Evolutionary conservation across 1,140 invertebrate genomes (phyloP).

Genomic region (Lordiphosa collinella): DNA sequence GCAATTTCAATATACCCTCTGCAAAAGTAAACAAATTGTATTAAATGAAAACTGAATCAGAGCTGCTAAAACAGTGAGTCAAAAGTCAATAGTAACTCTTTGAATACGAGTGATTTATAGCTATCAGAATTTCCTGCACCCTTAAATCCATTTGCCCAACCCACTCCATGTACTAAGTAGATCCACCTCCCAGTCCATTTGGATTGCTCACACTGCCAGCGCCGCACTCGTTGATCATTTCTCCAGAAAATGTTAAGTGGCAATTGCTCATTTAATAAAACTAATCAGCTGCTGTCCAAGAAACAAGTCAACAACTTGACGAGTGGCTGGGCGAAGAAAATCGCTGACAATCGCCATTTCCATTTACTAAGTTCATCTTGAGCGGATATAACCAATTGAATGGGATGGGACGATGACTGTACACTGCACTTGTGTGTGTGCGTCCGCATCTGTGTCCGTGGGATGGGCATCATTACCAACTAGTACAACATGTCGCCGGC

Average conservation of each 20-base stretch:
- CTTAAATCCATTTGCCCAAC: no score
- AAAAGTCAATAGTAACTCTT: no score
- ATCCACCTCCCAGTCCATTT: no score
- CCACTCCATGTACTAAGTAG: no score
- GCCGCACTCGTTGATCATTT: no score
- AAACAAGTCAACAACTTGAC: slow-evolving; percentile 33
- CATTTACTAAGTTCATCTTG: slow-evolving; percentile 43
- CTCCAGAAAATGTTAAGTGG: slow-evolving; percentile 15
- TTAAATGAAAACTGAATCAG: no score
- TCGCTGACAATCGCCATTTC: slow-evolving; percentile 57
- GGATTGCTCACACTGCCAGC: no score
- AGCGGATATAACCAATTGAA: slow-evolving; percentile 69
- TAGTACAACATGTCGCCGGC: slow-evolving; percentile 41
- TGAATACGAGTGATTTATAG: no score
- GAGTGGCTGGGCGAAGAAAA: slow-evolving; percentile 2
- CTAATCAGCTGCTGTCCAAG: slow-evolving; percentile 49
- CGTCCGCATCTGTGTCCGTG: slow-evolving; percentile 31
- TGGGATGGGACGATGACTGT: slow-evolving; percentile 43
- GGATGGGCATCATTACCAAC: slow-evolving; percentile 46
- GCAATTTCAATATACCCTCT: no score
- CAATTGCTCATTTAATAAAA: slow-evolving; percentile 71
- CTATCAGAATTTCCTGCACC: no score
- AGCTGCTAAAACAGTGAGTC: no score
- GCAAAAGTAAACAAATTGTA: no score
- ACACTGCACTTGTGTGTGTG: slow-evolving; percentile 17